A percentile compares a stretch with the other conserved stretches of the same genome.
These are phyloP conservation scores for Megalopta genalis DNA, from an alignment of 1,140 invertebrate genomes.

Conservation along the genomic window DNA sequence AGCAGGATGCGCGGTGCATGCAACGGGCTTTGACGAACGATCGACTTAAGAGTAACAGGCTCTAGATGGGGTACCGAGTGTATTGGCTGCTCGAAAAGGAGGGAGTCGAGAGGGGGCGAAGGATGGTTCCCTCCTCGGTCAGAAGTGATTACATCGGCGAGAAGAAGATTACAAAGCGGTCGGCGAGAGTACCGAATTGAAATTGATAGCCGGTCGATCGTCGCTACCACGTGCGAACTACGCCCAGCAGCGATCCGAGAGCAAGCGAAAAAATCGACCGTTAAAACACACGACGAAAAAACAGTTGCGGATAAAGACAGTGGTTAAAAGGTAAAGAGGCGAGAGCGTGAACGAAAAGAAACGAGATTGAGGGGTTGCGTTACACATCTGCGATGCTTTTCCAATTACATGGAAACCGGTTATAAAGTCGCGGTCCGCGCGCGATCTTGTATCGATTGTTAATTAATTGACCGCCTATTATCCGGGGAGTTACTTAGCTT, in stretches of 20 bases:
- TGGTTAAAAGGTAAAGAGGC: not conserved
- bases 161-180: slow-evolving; percentile 57
- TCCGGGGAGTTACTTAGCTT: too few relatives aligned
- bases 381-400: not conserved
- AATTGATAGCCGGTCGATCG: slow-evolving; percentile 53
- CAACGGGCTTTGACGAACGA: not conserved
- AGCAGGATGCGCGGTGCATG: not conserved
- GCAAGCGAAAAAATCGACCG: not conserved
- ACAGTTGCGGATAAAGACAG: slow-evolving; percentile 4
- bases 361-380: not conserved
- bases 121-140: slow-evolving; percentile 23
- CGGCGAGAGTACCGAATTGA: slow-evolving; percentile 49
- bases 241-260: not conserved
- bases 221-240: slow-evolving; percentile 53
- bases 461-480: too few relatives aligned
- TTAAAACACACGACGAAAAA: slow-evolving; percentile 19
- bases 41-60: not conserved
- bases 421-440: not conserved
- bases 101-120: not conserved
- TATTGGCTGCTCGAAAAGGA: too few relatives aligned
- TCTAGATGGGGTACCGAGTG: not conserved
- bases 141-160: slow-evolving; percentile 41
- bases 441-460: too few relatives aligned
- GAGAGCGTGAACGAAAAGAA: not conserved
- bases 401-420: not conserved